Evolutionary conservation across 2,888 invertebrate species (phyloP).

Genomic region (Eupithecia centaureata): DNA sequence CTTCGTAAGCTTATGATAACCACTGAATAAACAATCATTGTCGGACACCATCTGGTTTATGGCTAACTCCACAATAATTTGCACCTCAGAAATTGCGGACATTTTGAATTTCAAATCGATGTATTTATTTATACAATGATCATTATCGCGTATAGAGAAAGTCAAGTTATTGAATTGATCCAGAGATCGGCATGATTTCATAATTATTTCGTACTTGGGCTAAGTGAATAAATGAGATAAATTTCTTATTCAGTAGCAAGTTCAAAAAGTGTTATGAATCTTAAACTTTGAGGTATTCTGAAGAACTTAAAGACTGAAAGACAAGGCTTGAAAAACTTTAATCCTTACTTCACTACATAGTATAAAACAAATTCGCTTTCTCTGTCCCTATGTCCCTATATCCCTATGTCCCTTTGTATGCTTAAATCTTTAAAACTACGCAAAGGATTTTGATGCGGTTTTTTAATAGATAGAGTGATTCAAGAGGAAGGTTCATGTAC

Average conservation of each 20-base stretch:
- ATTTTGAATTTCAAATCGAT: slow-evolving; percentile 71
- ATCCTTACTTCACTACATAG: too few relatives aligned
- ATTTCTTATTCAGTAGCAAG: slow-evolving; percentile 50
- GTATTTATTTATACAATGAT: slow-evolving; percentile 70
- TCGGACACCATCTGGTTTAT: slow-evolving; percentile 41
- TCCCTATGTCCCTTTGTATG: too few relatives aligned
- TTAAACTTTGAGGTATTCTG: neutral
- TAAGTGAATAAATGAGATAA: slow-evolving; percentile 71
- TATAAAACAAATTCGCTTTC: too few relatives aligned
- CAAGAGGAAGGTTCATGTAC: too few relatives aligned
- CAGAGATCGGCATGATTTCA: slow-evolving; percentile 68
- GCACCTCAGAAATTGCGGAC: slow-evolving; percentile 53
- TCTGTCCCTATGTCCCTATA: too few relatives aligned
- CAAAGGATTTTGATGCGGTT: too few relatives aligned
- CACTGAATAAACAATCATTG: neutral
- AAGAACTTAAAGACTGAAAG: neutral
- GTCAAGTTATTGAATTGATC: slow-evolving; percentile 57
- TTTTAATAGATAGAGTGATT: too few relatives aligned
- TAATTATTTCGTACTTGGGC: slow-evolving; percentile 74
- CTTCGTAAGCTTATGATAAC: neutral
- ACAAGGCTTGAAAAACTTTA: too few relatives aligned
- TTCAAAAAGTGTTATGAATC: too few relatives aligned
- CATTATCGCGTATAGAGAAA: slow-evolving; percentile 57
- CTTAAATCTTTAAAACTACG: too few relatives aligned
- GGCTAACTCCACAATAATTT: slow-evolving; percentile 53